phyloP scores from a whole-genome alignment of 2,888 invertebrate species.

The Fabriciana adippe region DNA sequence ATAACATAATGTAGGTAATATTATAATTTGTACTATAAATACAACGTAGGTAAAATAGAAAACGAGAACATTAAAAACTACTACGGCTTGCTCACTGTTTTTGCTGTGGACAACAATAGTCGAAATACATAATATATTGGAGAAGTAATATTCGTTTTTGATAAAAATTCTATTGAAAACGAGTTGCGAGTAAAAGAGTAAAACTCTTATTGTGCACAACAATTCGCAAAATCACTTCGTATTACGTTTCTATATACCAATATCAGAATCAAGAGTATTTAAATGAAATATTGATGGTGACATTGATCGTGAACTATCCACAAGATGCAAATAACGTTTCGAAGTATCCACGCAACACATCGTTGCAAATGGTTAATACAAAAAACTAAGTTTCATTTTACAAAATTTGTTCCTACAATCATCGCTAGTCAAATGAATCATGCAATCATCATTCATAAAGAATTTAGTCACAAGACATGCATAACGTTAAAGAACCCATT shows the following conservation, averaged over 20 bases:
- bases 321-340: conserved; percentile 25
- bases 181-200: conserved; percentile 33
- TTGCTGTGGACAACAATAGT: conserved; percentile 24
- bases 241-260: conserved; percentile 32
- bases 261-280: conserved; percentile 40
- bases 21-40: conserved; percentile 26
- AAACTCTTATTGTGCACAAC: conserved; percentile 35
- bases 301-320: conserved; percentile 24
- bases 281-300: conserved; percentile 30
- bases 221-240: conserved; percentile 32
- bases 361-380: conserved; percentile 26
- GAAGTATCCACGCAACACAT: conserved; percentile 16
- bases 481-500: conserved; percentile 25
- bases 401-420: conserved; percentile 41
- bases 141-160: conserved; percentile 5
- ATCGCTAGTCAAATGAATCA: conserved; percentile 38
- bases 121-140: conserved; percentile 14
- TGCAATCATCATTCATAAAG: conserved; percentile 39
- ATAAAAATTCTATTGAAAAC: conserved; percentile 11
- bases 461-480: conserved; percentile 43
- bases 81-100: conserved; percentile 12
- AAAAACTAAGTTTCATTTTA: conserved; percentile 30
- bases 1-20: conserved; percentile 23
- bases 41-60: conserved; percentile 22
- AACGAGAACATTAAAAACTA: conserved; percentile 15